Evolutionary conservation across 2,113 vertebrate species (phyloP).

Genomic region (Casuarius casuarius): DNA sequence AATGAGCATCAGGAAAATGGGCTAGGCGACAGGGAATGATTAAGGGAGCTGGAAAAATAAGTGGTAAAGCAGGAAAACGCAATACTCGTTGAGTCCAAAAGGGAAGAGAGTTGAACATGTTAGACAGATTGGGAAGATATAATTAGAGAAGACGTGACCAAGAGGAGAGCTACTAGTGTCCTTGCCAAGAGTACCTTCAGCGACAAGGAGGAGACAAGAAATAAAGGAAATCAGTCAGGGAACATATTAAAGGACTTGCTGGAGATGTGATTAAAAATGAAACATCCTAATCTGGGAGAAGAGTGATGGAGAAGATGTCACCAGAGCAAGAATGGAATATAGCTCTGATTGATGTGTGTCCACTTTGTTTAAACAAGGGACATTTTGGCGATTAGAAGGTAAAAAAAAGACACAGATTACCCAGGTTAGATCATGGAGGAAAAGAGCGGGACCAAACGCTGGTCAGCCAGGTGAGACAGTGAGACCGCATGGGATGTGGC

Average conservation of each 20-base stretch:
- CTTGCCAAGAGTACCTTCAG: not conserved
- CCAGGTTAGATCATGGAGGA: not conserved
- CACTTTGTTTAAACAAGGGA: not conserved
- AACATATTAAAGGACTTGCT: not conserved
- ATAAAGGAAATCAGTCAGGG: not conserved
- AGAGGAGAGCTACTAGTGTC: not conserved
- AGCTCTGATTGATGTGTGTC: not conserved
- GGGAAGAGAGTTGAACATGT: not conserved
- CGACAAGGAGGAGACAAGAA: not conserved
- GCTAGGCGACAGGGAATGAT: not conserved
- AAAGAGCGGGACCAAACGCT: not conserved
- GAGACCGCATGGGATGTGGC: not conserved
- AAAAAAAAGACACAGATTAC: not conserved
- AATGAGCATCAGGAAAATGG: accelerated
- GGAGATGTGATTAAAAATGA: not conserved
- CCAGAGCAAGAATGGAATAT: not conserved
- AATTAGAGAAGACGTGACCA: not conserved
- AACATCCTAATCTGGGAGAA: not conserved
- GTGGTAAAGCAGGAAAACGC: not conserved
- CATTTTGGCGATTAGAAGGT: not conserved
- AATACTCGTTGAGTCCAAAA: not conserved
- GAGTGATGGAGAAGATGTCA: not conserved
- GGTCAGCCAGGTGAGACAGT: accelerated
- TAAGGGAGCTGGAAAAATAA: not conserved
- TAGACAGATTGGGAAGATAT: not conserved